Conservation (phyloP, 35 echinoderm and acorn worm genomes). For the Hemicentrotus pulcherrimus region DNA sequence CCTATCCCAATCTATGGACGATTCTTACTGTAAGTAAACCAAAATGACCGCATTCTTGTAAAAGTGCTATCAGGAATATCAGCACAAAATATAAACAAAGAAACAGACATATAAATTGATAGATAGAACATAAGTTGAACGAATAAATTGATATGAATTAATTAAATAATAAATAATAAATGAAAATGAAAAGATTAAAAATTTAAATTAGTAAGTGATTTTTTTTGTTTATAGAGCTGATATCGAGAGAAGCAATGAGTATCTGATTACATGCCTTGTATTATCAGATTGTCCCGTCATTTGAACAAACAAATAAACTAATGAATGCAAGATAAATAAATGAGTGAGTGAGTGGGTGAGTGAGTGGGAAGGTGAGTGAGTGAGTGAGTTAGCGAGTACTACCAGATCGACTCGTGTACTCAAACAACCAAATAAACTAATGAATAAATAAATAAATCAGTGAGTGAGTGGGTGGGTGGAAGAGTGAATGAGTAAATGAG, state of each 20-base stretch:
- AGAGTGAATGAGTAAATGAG: too few relatives aligned
- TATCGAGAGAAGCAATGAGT: slow-evolving; percentile 9
- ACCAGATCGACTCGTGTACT: too few relatives aligned
- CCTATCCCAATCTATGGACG: slow-evolving; percentile 29
- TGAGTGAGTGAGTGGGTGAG: too few relatives aligned
- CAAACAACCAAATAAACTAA: too few relatives aligned
- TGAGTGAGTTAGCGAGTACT: too few relatives aligned
- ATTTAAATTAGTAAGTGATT: background rate
- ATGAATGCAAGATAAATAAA: too few relatives aligned
- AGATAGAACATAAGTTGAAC: too few relatives aligned
- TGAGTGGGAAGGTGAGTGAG: too few relatives aligned
- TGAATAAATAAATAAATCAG: too few relatives aligned
- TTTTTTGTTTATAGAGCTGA: background rate
- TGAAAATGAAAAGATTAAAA: background rate
- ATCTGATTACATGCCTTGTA: slow-evolving; percentile 4
- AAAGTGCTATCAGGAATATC: background rate
- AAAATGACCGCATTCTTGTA: background rate
- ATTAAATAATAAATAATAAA: background rate
- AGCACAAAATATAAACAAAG: background rate
- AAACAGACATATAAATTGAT: background rate
- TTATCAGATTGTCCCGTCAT: background rate
- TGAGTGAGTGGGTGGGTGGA: too few relatives aligned
- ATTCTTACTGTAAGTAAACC: slow-evolving; percentile 34
- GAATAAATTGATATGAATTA: background rate
- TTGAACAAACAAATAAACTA: background rate